Conservation (phyloP, 2,113 vertebrate genomes). For the Pterocles gutturalis region DNA sequence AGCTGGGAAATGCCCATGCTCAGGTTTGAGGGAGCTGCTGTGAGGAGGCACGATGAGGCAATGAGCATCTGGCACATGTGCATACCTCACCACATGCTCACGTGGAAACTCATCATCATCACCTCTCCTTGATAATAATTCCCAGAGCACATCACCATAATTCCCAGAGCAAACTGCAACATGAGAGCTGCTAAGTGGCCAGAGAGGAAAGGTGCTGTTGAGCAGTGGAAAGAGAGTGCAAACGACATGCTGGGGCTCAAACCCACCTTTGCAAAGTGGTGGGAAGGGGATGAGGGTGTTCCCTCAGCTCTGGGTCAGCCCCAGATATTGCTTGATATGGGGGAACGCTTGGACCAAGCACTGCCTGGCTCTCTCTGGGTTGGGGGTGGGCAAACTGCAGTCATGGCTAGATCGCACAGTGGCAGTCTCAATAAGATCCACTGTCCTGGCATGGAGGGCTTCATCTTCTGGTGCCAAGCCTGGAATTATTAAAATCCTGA, state of each 20-base stretch:
- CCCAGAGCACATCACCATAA: neutral
- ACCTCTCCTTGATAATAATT: neutral
- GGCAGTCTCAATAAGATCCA: neutral
- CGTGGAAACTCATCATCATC: neutral
- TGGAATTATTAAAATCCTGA: slow-evolving; percentile 64
- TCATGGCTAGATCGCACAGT: neutral
- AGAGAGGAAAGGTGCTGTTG: neutral
- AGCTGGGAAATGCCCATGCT: rapidly evolving
- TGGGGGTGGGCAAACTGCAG: neutral
- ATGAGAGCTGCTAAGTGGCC: neutral
- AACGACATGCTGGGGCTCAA: rapidly evolving
- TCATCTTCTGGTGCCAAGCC: slow-evolving; percentile 51
- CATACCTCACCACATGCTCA: rapidly evolving
- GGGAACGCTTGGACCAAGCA: neutral
- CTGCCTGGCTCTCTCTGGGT: rapidly evolving
- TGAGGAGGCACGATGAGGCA: rapidly evolving
- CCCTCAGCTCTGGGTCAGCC: neutral
- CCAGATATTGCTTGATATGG: neutral
- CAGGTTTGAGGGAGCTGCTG: neutral
- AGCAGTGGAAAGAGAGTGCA: neutral
- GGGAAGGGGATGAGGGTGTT: neutral
- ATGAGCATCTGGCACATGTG: rapidly evolving
- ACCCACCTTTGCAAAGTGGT: neutral
- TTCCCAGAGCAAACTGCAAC: neutral
- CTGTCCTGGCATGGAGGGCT: neutral